These are phyloP conservation scores for Hydrophis major DNA, from an alignment of 2,797 vertebrate genomes.

Conservation along the genomic window DNA sequence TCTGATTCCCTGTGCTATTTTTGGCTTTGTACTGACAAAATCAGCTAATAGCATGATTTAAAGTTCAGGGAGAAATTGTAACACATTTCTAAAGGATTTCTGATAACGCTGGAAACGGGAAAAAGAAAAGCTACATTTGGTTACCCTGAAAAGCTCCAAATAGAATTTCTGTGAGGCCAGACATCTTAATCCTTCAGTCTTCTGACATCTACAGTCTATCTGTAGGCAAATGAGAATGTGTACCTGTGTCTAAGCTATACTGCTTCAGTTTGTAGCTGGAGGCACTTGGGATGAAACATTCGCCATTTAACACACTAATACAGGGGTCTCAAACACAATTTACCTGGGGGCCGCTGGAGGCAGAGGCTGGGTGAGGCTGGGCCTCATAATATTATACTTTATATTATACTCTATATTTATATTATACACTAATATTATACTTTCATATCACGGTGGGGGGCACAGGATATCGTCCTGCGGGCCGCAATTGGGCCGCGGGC, in stretches of 20 bases:
- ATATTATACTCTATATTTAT: no score
- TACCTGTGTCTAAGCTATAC: not conserved
- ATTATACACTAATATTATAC: no score
- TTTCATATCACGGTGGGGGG: no score
- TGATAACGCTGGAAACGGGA: not conserved
- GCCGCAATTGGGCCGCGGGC: no score
- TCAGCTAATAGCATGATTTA: slow-evolving; percentile 36
- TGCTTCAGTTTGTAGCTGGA: not conserved
- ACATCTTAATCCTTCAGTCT: not conserved
- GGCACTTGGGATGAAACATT: not conserved
- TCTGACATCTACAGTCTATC: not conserved
- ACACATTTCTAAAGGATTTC: not conserved
- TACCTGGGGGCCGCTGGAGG: no score
- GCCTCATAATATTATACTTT: no score
- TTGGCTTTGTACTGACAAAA: slow-evolving; percentile 52
- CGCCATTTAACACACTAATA: not conserved
- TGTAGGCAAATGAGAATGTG: not conserved
- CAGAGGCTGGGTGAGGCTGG: no score
- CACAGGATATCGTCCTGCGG: no score
- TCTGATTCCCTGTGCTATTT: slow-evolving; percentile 43
- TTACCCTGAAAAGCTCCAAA: not conserved
- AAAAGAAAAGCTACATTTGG: not conserved
- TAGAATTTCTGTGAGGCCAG: not conserved
- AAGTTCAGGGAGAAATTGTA: not conserved
- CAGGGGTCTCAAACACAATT: not conserved